Conservation (phyloP, 2,888 invertebrate genomes). For the Philereme vetulata region DNA sequence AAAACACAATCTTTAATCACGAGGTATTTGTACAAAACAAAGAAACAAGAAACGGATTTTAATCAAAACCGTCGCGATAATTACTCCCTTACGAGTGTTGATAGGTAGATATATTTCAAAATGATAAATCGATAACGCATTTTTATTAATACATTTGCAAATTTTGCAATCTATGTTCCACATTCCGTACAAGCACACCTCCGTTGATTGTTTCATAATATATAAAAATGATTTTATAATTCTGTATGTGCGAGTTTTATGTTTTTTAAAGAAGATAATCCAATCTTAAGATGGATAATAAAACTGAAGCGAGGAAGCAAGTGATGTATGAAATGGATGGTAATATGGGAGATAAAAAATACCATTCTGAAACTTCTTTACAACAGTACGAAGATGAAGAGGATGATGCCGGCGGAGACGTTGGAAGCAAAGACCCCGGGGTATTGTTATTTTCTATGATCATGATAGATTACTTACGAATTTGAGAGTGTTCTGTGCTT, state of each 20-base stretch:
- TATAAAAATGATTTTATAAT: conserved; percentile 4
- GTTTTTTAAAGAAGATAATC: conserved; percentile 14
- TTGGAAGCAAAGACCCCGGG: conserved; percentile 57
- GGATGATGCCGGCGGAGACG: conserved; percentile 42
- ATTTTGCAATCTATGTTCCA: conserved; percentile 70
- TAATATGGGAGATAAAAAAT: conserved; percentile 69
- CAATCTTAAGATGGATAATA: conserved; percentile 53
- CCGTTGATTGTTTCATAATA: not conserved
- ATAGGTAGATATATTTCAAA: conserved; percentile 44
- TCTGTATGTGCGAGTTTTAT: not conserved
- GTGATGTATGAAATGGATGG: conserved; percentile 66
- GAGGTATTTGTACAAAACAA: conserved; percentile 25
- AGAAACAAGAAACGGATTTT: conserved; percentile 32
- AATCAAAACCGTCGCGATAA: conserved; percentile 49
- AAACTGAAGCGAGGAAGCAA: conserved; percentile 49
- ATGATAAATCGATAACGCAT: conserved; percentile 61
- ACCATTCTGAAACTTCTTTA: conserved; percentile 73
- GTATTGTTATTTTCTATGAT: conserved; percentile 49
- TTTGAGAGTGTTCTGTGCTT: too few species aligned
- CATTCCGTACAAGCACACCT: conserved; percentile 39
- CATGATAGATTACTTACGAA: too few species aligned
- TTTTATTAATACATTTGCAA: conserved; percentile 71
- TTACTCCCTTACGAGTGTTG: conserved; percentile 53
- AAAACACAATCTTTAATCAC: too few species aligned
- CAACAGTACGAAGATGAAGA: conserved; percentile 65